phyloP scores from a whole-genome alignment of 2,888 invertebrate genomes.

The Heteromyza rotundicornis region DNA sequence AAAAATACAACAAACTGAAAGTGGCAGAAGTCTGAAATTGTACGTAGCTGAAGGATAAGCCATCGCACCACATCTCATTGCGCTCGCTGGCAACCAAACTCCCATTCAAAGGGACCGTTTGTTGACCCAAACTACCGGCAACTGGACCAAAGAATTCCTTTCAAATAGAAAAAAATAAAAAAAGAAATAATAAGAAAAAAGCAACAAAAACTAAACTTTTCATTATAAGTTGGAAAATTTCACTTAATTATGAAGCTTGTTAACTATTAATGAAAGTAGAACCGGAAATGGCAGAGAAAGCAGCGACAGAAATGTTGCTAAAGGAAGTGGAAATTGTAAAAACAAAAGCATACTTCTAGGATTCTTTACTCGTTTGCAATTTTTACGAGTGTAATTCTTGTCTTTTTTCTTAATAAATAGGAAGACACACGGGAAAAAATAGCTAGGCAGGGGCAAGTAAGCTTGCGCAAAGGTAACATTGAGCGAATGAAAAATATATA shows the following conservation, averaged over 20 bases:
- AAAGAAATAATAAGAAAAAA: constrained; percentile 8
- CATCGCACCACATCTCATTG: too few relatives aligned
- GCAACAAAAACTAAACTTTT: constrained; percentile 16
- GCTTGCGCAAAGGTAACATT: too few relatives aligned
- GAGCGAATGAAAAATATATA: too few relatives aligned
- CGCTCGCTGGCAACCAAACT: too few relatives aligned
- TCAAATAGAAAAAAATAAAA: constrained; percentile 3
- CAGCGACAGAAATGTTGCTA: too few relatives aligned
- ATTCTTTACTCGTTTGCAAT: too few relatives aligned
- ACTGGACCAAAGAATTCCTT: too few relatives aligned
- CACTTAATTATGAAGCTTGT: constrained; percentile 51
- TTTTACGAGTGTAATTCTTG: too few relatives aligned
- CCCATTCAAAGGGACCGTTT: not conserved
- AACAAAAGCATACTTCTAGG: not conserved
- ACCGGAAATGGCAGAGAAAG: too few relatives aligned
- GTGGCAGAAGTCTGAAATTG: not conserved
- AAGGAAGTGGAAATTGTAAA: not conserved
- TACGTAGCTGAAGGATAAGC: not conserved
- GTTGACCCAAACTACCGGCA: not conserved
- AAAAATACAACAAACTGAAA: not conserved
- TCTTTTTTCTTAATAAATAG: too few relatives aligned
- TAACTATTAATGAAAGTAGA: constrained; percentile 48
- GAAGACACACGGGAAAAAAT: too few relatives aligned
- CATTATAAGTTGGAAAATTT: constrained; percentile 13
- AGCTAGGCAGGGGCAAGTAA: too few relatives aligned